Evolutionary conservation across 1,140 invertebrate genomes (phyloP).

Genomic region (Hylyphantes graminicola): DNA sequence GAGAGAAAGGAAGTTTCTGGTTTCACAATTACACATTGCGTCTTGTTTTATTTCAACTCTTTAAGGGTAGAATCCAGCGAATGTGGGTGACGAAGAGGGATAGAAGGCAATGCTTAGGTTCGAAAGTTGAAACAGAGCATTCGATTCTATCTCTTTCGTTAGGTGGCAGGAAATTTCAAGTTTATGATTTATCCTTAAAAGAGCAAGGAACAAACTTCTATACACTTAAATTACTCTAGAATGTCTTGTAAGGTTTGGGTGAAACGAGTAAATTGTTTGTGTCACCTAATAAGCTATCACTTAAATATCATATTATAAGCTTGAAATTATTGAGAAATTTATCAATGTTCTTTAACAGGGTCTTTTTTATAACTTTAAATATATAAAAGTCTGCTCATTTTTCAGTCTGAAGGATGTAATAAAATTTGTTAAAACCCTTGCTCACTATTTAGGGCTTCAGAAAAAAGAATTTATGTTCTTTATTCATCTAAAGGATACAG

Average conservation of each 20-base stretch:
- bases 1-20: slow-evolving; percentile 19
- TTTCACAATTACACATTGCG: not conserved
- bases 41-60: slow-evolving; percentile 31
- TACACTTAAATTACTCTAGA: slow-evolving; percentile 6
- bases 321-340: slow-evolving; percentile 3
- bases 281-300: not conserved
- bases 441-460: slow-evolving; percentile 16
- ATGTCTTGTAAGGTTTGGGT: slow-evolving; percentile 2
- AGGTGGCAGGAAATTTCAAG: slow-evolving; percentile 6
- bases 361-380: slow-evolving; percentile 10
- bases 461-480: slow-evolving; percentile 12
- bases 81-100: slow-evolving; percentile 10
- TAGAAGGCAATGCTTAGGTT: slow-evolving; percentile 25
- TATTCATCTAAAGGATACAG: not conserved
- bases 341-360: not conserved
- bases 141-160: slow-evolving; percentile 34
- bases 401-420: slow-evolving; percentile 5
- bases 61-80: slow-evolving; percentile 28
- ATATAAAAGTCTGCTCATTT: not conserved
- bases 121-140: slow-evolving; percentile 1
- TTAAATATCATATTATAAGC: too few species aligned
- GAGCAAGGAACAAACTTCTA: slow-evolving; percentile 56
- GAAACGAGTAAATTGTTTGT: not conserved
- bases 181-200: slow-evolving; percentile 39
- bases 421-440: not conserved